phyloP scores from a whole-genome alignment of 2,888 invertebrate genomes.

The Coremacera marginata region DNA sequence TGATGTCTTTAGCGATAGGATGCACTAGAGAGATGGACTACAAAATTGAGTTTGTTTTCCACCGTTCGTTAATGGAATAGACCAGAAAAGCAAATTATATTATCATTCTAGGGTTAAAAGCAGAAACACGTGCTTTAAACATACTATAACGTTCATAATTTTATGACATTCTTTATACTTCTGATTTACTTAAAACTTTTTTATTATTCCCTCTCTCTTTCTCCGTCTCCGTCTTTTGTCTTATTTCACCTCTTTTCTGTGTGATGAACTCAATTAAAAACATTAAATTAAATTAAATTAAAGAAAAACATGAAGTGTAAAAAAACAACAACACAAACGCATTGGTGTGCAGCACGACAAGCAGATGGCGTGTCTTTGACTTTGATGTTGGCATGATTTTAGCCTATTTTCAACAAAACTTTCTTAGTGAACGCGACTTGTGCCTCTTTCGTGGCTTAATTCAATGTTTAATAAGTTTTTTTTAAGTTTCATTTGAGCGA shows the following conservation, averaged over 20 bases:
- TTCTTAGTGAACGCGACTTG: not conserved
- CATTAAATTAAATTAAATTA: not conserved
- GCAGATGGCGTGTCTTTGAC: slow-evolving; percentile 30
- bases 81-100: no score
- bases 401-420: not conserved
- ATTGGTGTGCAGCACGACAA: slow-evolving; percentile 15
- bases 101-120: no score
- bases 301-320: not conserved
- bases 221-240: not conserved
- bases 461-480: not conserved
- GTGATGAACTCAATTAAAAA: not conserved
- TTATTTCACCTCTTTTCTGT: not conserved
- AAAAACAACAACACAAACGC: not conserved
- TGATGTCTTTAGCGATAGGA: no score
- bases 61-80: no score
- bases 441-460: not conserved
- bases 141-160: no score
- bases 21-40: no score
- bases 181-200: not conserved
- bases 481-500: not conserved
- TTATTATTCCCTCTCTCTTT: not conserved
- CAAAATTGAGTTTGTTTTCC: no score
- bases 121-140: no score
- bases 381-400: not conserved
- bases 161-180: not conserved